Conservation (phyloP, 2,113 vertebrate species). For the Microcebus ravelobensis region DNA sequence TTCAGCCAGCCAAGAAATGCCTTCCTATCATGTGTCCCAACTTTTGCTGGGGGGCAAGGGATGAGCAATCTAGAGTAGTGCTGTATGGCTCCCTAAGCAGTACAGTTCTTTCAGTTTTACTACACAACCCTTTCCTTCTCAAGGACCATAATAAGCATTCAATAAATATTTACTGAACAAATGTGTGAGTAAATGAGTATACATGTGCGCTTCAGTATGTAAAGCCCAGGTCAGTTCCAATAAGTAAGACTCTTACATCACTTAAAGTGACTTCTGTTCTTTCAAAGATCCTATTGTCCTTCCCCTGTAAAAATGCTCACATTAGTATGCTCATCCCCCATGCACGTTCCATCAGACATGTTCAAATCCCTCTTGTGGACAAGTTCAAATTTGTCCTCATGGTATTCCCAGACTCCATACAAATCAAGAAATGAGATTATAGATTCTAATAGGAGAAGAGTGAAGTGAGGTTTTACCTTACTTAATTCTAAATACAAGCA, state of each 20-base stretch:
- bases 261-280: neutral
- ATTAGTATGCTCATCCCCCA: neutral
- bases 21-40: neutral
- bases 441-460: neutral
- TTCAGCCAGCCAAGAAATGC: neutral
- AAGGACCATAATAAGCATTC: neutral
- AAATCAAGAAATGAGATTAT: neutral
- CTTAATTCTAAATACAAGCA: constrained; percentile 20
- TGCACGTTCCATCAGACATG: neutral
- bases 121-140: neutral
- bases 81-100: neutral
- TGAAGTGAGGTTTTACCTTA: neutral
- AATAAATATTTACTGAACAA: neutral
- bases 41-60: neutral
- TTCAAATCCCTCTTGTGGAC: neutral
- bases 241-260: neutral
- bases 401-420: neutral
- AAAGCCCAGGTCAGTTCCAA: neutral
- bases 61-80: neutral
- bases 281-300: neutral
- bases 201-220: neutral
- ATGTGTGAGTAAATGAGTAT: neutral
- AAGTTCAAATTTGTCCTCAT: neutral
- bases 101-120: neutral
- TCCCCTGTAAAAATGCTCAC: neutral